Base-by-base conservation (phyloP, 1,140 invertebrate genomes). In the Lasioglossum albipes region DNA sequence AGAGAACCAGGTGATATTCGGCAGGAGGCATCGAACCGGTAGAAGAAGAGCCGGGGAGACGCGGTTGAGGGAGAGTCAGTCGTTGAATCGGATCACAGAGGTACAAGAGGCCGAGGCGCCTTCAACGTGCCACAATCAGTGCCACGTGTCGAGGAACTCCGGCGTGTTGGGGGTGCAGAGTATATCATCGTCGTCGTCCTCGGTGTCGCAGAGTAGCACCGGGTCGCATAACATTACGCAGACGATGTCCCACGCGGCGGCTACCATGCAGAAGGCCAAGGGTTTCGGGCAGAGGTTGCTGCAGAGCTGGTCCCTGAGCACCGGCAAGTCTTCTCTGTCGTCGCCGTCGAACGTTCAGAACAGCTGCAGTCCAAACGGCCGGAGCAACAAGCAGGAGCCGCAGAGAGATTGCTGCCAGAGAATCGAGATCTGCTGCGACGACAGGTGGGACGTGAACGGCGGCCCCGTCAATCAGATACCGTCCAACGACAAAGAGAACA, bases 71-170 rank as follows among this genome's bases (percentile, higher is more conserved):
- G 96, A 97, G 92, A 97, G 96, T 87, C 96, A 97, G 86, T 97
- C 96, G 12, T 91, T 97, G 36, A 97, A 97, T 90, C 94, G 96
- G 42, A 97, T 97, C 61, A 97, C 96, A 16, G 96, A 97, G 91
- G 96, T 96, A 20, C 95, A 96, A 87, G 96, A 96, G 92, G 94
- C 94, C n/a, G 94, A 95, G 81, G 83, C 77, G 12, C 88, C 88
- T 0, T 81, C 73, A 88, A 80, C 91, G 27, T 88, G 91, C 81
- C 90, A 86, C 85, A 90, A 78, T 79, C 87, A 89, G 69, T 87
- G 54, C 83, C 88, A 89, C 76, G 79, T 91, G 85, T 82, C 91
- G 73, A 80, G 91, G 65, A 91, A 92, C 87, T 84, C 86, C 72
- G 85, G 86, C 42, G 86, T 88, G 82, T 83, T 88, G 20, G 80